Conservation (phyloP, 2,797 vertebrate genomes). For the Crenuchus spilurus region DNA sequence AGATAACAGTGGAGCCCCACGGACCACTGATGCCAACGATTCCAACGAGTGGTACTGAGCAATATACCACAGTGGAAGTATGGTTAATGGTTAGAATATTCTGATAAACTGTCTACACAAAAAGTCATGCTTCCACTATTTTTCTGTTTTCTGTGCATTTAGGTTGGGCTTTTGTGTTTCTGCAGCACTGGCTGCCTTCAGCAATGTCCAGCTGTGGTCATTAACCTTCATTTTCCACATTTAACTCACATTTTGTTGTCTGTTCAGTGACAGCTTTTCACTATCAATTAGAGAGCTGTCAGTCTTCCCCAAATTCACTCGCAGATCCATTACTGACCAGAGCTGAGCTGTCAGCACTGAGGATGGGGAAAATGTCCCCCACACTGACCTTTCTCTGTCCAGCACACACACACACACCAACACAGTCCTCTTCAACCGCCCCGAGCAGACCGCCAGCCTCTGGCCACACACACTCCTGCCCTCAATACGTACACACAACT, state of each 20-base stretch:
- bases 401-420: background rate
- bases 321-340: background rate
- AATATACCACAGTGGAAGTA: too few species aligned
- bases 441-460: background rate
- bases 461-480: background rate
- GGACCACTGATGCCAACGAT: too few species aligned
- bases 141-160: background rate
- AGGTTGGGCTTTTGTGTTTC: background rate
- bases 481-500: background rate
- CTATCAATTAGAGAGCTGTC: constrained; percentile 48
- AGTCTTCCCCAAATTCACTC: constrained; percentile 40
- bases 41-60: too few species aligned
- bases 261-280: constrained; percentile 42
- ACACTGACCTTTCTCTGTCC: background rate
- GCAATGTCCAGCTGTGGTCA: constrained; percentile 14
- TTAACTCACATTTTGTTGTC: constrained; percentile 20
- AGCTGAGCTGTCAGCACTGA: background rate
- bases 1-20: too few species aligned
- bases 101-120: too few species aligned
- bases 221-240: constrained; percentile 46
- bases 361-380: background rate
- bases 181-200: background rate
- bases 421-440: background rate
- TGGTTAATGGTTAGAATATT: too few species aligned
- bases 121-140: too few species aligned